Evolutionary conservation across 2,113 vertebrate genomes (phyloP).

Genomic region (Carassius carassius): DNA sequence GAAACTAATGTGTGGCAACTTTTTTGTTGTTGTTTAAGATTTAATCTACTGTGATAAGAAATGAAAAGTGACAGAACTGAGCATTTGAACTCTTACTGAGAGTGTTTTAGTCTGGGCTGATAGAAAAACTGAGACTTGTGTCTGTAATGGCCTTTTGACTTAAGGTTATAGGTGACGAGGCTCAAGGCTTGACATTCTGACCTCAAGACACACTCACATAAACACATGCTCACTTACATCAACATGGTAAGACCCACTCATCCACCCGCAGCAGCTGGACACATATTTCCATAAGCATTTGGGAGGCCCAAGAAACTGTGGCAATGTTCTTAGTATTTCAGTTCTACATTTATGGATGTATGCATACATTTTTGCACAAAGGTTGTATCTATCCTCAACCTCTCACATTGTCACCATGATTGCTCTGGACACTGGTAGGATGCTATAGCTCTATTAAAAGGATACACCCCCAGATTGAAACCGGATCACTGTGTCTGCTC

Average conservation of each 20-base stretch:
- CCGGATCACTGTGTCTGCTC: not conserved
- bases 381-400: constrained; percentile 5
- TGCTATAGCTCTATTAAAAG: constrained; percentile 33
- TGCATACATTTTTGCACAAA: not conserved
- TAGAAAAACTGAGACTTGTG: not conserved
- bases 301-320: not conserved
- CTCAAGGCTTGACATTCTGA: constrained; percentile 20
- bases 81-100: not conserved
- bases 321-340: not conserved
- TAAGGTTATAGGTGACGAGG: constrained; percentile 27
- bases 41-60: not conserved
- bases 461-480: not conserved
- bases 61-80: not conserved
- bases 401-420: constrained; percentile 21
- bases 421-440: not conserved
- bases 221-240: constrained; percentile 23
- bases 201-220: constrained; percentile 28
- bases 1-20: no score
- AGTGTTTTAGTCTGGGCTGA: not conserved
- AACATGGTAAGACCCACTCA: not conserved
- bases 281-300: not conserved
- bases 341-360: not conserved
- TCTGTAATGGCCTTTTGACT: constrained; percentile 5
- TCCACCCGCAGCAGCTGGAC: not conserved
- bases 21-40: no score